A percentile compares a stretch with the other conserved stretches of the same genome.
These are phyloP conservation scores for Ariopsis seemanni DNA, from an alignment of 2,113 vertebrate genomes.

Conservation along the genomic window DNA sequence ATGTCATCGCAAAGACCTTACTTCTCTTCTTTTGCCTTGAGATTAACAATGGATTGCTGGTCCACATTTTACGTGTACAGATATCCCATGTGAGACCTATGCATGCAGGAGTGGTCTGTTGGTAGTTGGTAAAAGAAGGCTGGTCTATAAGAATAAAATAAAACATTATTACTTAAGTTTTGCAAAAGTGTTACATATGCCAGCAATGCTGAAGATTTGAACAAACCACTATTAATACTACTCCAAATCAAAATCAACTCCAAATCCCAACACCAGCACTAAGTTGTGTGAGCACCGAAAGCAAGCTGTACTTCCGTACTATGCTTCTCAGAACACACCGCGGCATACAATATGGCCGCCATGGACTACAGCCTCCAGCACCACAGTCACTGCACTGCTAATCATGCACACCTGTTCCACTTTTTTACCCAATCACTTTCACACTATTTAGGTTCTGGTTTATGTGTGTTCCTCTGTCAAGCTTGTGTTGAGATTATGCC, in stretches of 20 bases:
- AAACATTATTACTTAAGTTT: background rate
- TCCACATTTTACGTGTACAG: background rate
- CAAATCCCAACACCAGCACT: background rate
- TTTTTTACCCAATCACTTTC: no score
- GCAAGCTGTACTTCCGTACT: no score
- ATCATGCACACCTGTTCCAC: no score
- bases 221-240: background rate
- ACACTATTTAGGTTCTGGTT: no score
- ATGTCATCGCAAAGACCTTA: background rate
- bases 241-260: background rate
- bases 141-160: background rate
- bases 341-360: no score
- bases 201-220: background rate
- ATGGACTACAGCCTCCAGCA: no score
- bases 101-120: background rate
- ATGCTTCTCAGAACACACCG: no score
- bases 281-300: no score
- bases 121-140: background rate
- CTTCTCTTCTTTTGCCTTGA: background rate
- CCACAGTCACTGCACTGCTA: no score
- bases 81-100: background rate
- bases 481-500: no score
- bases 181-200: background rate
- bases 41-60: background rate
- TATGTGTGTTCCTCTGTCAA: no score